Base-by-base conservation (phyloP, 2,888 invertebrate species). In the Trisateles emortualis region DNA sequence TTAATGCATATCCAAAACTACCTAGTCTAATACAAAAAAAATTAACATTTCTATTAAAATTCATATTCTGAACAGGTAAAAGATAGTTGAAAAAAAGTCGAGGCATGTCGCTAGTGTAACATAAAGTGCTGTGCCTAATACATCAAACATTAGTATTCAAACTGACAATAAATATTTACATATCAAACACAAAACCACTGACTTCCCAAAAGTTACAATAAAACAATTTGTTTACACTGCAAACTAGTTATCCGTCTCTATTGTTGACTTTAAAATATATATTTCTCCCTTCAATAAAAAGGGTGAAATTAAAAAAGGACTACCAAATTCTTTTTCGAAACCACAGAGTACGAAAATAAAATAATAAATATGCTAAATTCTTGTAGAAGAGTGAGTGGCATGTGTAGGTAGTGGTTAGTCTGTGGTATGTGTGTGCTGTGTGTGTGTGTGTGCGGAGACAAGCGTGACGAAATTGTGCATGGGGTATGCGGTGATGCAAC, bases 171-270 rank as follows among this genome's bases (percentile, higher is more conserved):
- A 65, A 68, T 59, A 70, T 66, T 50, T 44, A 51, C 54, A 6
- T 46, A 58, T 56, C 64, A 51, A 59, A 60, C 59, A 68, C 64
- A 62, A 72, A 76, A 77, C 72, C 74, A 71, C 66, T 61, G 65
- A 62, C 71, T 66, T 64, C 60, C 64, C 78, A 72, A 74, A 68
- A 72, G 69, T 71, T 78, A 83, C 83, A 87, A 88, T 83, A 64
- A 77, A 83, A 76, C 86, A 88, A 88, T 90, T 90, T 92, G 90
- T 90, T 90, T 89, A 85, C 90, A 90, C 86, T 87, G 76, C 82
- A 84, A 86, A 87, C 85, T 87, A 88, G 88, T 87, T 88, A 88
- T 79, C 77, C 83, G 60, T 76, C 77, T 79, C 80, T 72, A 83
- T 89, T 90, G 89, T 90, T 87, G 79, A 76, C 82, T 87, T 86